Percentiles rank a stretch among this genome's conserved stretches.
These are phyloP conservation scores for Congeria kusceri DNA, from an alignment of 2,888 invertebrate genomes.

Conservation along the genomic window DNA sequence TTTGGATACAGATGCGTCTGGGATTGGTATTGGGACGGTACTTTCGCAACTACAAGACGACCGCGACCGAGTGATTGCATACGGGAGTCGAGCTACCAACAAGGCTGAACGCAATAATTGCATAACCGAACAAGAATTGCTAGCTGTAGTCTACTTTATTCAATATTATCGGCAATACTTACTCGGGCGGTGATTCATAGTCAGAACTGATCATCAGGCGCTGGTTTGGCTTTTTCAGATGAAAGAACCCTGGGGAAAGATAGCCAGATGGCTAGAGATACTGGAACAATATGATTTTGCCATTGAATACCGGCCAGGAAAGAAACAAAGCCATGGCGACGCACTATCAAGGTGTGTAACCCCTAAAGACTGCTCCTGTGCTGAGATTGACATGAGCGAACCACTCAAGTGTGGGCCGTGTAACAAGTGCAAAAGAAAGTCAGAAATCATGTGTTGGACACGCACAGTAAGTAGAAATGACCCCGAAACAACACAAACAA, in stretches of 20 bases:
- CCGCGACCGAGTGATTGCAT: constrained; percentile 6
- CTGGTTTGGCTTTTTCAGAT: constrained; percentile 11
- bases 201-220: background rate
- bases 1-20: constrained; percentile 11
- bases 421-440: background rate
- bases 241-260: constrained; percentile 35
- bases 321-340: constrained; percentile 2
- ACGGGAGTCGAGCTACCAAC: background rate
- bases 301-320: constrained; percentile 11
- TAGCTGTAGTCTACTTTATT: constrained; percentile 24
- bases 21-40: constrained; percentile 8
- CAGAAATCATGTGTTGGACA: background rate
- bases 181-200: background rate
- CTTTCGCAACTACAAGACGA: background rate
- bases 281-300: background rate
- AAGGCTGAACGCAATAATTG: background rate
- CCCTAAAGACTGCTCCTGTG: constrained; percentile 1
- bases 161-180: constrained; percentile 37
- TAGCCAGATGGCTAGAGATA: constrained; percentile 10
- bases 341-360: background rate
- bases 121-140: constrained; percentile 23
- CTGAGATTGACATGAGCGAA: constrained; percentile 20
- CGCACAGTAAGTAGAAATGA: background rate
- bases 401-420: constrained; percentile 21
- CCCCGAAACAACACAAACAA: background rate